These are phyloP conservation scores for Porites evermanni DNA, from an alignment of 92 coral and sea anemone genomes.

Conservation along the genomic window DNA sequence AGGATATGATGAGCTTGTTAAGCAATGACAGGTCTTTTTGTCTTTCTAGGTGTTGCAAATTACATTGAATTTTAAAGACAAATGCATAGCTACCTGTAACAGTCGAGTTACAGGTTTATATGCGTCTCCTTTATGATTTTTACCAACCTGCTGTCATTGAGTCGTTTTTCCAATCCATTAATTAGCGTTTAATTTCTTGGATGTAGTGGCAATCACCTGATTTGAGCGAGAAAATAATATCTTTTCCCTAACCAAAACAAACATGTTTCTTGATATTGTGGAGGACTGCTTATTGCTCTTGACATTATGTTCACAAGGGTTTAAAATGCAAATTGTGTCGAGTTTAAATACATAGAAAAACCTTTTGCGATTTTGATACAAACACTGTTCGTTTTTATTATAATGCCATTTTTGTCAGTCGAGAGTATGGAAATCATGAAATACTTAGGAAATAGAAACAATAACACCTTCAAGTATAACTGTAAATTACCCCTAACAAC, in stretches of 20 bases:
- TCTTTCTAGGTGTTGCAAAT: not conserved
- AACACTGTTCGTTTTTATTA: no score
- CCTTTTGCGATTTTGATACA: no score
- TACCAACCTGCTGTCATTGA: no score
- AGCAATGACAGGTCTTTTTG: not conserved
- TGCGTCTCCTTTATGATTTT: not conserved
- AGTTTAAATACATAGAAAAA: not conserved
- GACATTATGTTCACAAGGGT: no score
- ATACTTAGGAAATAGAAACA: constrained; percentile 3
- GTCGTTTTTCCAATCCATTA: no score
- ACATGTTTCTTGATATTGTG: not conserved
- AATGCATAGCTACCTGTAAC: constrained; percentile 27
- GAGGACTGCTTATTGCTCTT: not conserved
- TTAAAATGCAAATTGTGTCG: not conserved
- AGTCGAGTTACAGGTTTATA: not conserved
- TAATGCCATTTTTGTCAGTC: not conserved
- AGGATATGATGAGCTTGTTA: not conserved
- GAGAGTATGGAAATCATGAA: not conserved
- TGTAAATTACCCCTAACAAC: not conserved
- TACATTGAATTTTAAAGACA: not conserved
- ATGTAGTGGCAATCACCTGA: no score
- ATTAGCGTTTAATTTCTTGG: no score
- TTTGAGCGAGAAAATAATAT: no score
- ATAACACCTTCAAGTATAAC: not conserved
- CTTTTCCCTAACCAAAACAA: not conserved